Base-by-base conservation (phyloP, 1,140 invertebrate genomes). In the Drosophila santomea region DNA sequence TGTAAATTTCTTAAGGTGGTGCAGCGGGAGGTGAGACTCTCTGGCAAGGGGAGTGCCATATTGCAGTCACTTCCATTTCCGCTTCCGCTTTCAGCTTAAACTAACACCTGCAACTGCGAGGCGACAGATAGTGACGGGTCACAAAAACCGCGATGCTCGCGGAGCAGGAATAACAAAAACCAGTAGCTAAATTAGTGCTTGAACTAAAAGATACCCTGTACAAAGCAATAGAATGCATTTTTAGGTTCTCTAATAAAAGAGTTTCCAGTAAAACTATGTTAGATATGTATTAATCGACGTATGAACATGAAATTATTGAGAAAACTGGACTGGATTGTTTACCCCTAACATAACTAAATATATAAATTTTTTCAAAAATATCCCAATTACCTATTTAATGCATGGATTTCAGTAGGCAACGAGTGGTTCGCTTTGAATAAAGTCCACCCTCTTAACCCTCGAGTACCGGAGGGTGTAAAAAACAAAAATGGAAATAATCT, bases 1-100 rank as follows among this genome's bases (percentile, higher is more conserved):
- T 83, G 74, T 74, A 89, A 71, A 83, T 83, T 82, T 89, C 89
- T 80, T 50, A 43, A 35, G 63, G 17, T 25, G 35, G 35, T 10
- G 11, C 2, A 14, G 17, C n/a, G 14, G 14, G 44, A n/a, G n/a
- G 28, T 17, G n/a, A 1, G 17, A 14, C 41, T n/a, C 6, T 2
- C 39, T 15, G 11, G 41, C 15, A 36, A 36, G 20, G 11, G 66
- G 45, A 36, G 44, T 52, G 78, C 78, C 75, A 71, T 76, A 77
- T 76, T 82, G 78, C 82, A 76, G 66, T 73, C 63, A 52, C 48
- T 55, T 52, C 52, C 68, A 55, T 62, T 61, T 52, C 72, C 58
- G 56, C 20, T 51, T 64, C 44, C 75, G 36, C 43, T 51, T 44
- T 36, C 59, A 52, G 54, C 72, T 67, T 56, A 61, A 38, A 39